Percentiles rank a stretch among this genome's conserved stretches.
Evolutionary conservation across 2,797 vertebrate genomes (phyloP).

Genomic region (Neopelma chrysocephalum): DNA sequence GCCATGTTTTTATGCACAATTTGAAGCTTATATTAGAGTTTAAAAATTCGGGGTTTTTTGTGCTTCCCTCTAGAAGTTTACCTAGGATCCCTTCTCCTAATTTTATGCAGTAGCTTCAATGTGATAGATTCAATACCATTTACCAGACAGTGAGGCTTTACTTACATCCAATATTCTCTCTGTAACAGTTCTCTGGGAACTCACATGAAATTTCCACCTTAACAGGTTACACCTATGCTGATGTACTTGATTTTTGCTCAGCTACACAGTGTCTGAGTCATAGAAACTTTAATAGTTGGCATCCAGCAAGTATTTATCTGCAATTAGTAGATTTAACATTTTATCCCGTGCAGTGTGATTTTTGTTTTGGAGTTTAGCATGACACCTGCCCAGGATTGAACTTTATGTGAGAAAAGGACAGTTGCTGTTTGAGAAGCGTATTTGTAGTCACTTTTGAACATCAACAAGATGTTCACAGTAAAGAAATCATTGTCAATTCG

Average conservation of each 20-base stretch:
- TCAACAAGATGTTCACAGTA: conserved; percentile 16
- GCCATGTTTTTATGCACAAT: not conserved
- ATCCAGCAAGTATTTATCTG: not conserved
- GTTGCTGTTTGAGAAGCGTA: not conserved
- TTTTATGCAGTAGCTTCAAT: not conserved
- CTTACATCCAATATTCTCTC: not conserved
- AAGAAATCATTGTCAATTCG: conserved; percentile 1
- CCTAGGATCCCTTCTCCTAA: not conserved
- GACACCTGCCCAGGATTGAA: not conserved
- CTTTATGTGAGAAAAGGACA: conserved; percentile 1
- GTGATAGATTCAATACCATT: not conserved
- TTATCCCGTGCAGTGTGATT: not conserved
- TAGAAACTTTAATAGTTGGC: not conserved
- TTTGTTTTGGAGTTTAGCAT: not conserved
- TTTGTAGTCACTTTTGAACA: not conserved
- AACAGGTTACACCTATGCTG: not conserved
- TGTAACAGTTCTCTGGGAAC: not conserved
- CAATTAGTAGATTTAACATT: conserved; percentile 4
- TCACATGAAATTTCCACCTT: not conserved
- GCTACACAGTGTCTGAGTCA: not conserved
- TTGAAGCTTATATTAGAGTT: not conserved
- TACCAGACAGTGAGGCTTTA: not conserved
- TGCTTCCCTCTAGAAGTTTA: not conserved
- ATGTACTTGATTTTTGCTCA: not conserved
- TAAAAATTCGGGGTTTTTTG: not conserved